Base-by-base conservation (phyloP, 2,888 invertebrate species). In the Drosophila phalerata region DNA sequence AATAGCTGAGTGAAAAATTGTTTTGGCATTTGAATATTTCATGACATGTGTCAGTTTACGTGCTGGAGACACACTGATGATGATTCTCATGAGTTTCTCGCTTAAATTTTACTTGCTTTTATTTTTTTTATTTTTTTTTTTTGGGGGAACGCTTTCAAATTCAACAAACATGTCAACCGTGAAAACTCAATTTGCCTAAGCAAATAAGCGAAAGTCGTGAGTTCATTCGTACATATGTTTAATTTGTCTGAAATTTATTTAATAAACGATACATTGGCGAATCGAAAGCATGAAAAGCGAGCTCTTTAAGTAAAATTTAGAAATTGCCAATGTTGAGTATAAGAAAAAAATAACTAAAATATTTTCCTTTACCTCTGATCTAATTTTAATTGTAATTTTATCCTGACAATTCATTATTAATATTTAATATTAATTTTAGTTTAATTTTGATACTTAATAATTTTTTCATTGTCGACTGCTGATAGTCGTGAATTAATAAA, bases 171-270 rank as follows among this genome's bases (percentile, higher is more conserved):
- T 69, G 70, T 53, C 73, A 71, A 60, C 53, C 53, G 69, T 57
- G 64, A 60, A 76, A 77, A 73, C 71, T 76, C 70, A 73, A 68
- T 77, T 79, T 81, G 68, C 53, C 55, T 71, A 48, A 62, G 67
- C 62, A 76, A 76, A 81, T 80, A 76, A 73, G 60, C 70, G 28
- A 30, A 30, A 30, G 30, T 55, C 42, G 42, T 55, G 42, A 32
- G 42, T 38, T 40, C 15, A 40, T 19, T 30, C 11, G 42, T 30
- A 63, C 49, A 66, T 61, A 56, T 70, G 70, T 65, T 63, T 73
- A 76, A 70, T 73, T 76, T 73, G 64, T 57, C 45, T 49, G 28
- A 65, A 68, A 76, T 66, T 53, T 69, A 78, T 78, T 78, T 64
- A 55, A 77, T 64, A 68, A 61, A 53, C 37, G 8, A 57, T 25